Base-by-base conservation (phyloP, 1,140 invertebrate genomes). In the Acromyrmex heyeri region DNA sequence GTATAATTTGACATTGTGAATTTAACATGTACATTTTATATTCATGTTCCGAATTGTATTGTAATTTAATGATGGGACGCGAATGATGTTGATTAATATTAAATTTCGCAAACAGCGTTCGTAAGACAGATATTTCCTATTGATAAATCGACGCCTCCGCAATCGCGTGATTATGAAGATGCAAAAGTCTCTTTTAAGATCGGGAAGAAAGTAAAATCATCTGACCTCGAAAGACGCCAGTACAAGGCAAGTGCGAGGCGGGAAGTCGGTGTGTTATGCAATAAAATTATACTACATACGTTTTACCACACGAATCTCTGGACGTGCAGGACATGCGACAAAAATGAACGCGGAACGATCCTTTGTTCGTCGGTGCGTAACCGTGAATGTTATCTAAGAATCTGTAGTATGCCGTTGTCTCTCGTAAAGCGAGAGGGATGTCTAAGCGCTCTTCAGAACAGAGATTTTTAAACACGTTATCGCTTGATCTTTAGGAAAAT, bases 311-410 rank as follows among this genome's bases (percentile, higher is more conserved):
- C 38, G 30, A 69, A 70, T 4, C 85, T 44, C 53, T 0, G 30
- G 30, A 34, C 18, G 48, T 34, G 81, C 67, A 48, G 48, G 69
- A 27, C 50, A 61, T 79, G 82, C 73, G 86, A 85, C 82, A 89
- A 87, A 89, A 87, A 87, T 88, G 78, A 57, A 87, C 50, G 83
- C 87, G 69, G 77, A 76, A 85, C 65, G 81, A 90, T 82, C 81
- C 64, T 90, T 90, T 90, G 87, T 87, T 87, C 87, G 76, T 81
- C 85, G 81, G 27, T 62, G 85, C 86, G 75, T 88, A 88, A 88
- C 81, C 79, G n/a, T 53, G 34, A 67, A 67, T 30, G 70, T 82
- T 73, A 82, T 61, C 69, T 83, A 48, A 73, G 38, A 83, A 75
- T 83, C 44, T 83, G n/a, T 61, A 61, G 64, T 59, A n/a, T 44